phyloP scores from a whole-genome alignment of 2,888 invertebrate species.

The Heteropelma amictum region DNA sequence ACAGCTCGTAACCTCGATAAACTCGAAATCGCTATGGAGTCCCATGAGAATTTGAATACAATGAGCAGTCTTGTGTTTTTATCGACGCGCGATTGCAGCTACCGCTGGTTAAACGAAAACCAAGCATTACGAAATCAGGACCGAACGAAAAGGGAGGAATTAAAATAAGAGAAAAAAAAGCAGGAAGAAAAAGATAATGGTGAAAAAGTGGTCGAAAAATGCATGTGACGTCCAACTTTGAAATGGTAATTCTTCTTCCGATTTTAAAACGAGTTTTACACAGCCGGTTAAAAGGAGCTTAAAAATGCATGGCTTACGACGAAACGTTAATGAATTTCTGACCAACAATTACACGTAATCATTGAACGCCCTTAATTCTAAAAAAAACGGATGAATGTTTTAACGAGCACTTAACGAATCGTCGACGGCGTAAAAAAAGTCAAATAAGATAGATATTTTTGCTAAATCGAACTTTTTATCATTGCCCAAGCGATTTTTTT shows the following conservation, averaged over 20 bases:
- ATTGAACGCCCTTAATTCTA: no score
- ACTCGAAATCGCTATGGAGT: slow-evolving; percentile 46
- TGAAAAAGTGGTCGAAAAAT: neutral
- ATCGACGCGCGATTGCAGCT: slow-evolving; percentile 67
- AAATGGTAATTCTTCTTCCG: slow-evolving; percentile 45
- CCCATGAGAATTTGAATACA: slow-evolving; percentile 74
- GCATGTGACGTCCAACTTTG: slow-evolving; percentile 23
- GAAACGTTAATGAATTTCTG: no score
- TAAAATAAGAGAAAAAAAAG: neutral
- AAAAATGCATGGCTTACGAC: slow-evolving; percentile 6
- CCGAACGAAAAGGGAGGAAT: neutral
- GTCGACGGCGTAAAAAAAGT: no score
- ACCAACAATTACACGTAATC: no score
- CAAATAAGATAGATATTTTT: no score
- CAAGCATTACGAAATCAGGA: neutral
- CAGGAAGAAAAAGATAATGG: neutral
- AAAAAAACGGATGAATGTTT: no score
- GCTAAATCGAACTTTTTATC: no score
- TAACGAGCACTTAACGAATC: no score
- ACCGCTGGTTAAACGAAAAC: no score
- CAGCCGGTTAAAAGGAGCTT: slow-evolving; percentile 16
- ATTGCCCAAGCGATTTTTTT: no score
- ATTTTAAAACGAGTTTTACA: slow-evolving; percentile 42
- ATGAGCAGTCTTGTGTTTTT: slow-evolving; percentile 76
- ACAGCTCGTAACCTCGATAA: slow-evolving; percentile 28